Evolutionary conservation across 2,888 invertebrate species (phyloP).

Genomic region (Cylloceria caligata): DNA sequence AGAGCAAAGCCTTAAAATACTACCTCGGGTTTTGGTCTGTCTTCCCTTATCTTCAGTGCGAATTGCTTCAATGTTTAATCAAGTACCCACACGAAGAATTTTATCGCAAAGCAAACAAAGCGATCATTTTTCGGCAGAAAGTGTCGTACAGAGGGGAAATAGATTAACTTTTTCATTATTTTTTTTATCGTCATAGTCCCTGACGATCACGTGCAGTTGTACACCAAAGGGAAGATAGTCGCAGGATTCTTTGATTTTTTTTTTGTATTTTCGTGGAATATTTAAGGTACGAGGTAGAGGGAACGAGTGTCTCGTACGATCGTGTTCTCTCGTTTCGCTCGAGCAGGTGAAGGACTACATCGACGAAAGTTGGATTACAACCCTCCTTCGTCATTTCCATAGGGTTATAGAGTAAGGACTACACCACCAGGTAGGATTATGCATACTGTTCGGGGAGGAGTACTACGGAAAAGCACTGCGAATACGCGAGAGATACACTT

Average conservation of each 20-base stretch:
- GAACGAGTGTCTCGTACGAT: conserved; percentile 16
- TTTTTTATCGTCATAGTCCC: conserved; percentile 13
- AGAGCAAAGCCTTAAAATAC: conserved; percentile 4
- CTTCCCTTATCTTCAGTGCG: conserved; percentile 16
- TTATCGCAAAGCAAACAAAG: conserved; percentile 10
- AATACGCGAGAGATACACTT: conserved; percentile 21
- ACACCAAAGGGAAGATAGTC: not conserved
- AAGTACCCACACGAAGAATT: conserved; percentile 17
- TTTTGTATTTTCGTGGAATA: conserved; percentile 22
- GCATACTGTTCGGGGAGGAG: conserved; percentile 3
- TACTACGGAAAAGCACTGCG: not conserved
- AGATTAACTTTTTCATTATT: not conserved
- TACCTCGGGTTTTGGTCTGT: not conserved
- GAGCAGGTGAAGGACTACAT: conserved; percentile 30
- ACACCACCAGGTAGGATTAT: not conserved
- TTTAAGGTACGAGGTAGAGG: not conserved
- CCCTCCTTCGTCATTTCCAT: conserved; percentile 26
- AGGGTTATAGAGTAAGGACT: conserved; percentile 20
- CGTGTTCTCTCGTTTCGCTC: conserved; percentile 16
- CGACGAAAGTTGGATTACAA: conserved; percentile 25
- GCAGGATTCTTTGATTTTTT: no score
- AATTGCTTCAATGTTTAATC: conserved; percentile 7
- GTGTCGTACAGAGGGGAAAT: not conserved
- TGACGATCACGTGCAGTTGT: not conserved
- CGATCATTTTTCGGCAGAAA: not conserved